Evolutionary conservation across 2,888 invertebrate species (phyloP).

Genomic region (Caenorhabditis becei): DNA sequence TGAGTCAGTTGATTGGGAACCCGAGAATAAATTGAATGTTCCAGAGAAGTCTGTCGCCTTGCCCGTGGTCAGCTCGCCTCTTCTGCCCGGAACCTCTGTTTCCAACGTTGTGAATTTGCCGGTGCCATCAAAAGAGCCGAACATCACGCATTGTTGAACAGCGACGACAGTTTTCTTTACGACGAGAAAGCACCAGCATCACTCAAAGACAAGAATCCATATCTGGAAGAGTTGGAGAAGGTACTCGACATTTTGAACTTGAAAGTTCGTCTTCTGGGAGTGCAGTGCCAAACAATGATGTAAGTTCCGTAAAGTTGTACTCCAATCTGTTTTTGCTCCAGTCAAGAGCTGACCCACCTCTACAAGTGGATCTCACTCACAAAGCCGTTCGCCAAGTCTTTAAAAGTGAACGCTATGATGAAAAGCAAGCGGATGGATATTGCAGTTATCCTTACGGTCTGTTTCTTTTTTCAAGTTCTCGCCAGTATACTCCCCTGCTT

Average conservation of each 20-base stretch:
- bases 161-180: slow-evolving; percentile 29
- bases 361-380: slow-evolving; percentile 53
- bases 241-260: slow-evolving; percentile 12
- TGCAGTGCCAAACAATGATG: slow-evolving; percentile 41
- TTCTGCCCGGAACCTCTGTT: slow-evolving; percentile 44
- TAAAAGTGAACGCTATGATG: slow-evolving; percentile 45
- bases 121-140: slow-evolving; percentile 6
- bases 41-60: slow-evolving; percentile 47
- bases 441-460: slow-evolving; percentile 21
- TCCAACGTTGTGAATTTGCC: slow-evolving; percentile 48
- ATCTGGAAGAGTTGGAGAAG: slow-evolving; percentile 8
- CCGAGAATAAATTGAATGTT: background rate
- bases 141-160: background rate
- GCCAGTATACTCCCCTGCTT: background rate
- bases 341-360: slow-evolving; percentile 53
- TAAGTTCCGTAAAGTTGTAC: background rate
- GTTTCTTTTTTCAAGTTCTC: background rate
- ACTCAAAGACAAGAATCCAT: slow-evolving; percentile 4
- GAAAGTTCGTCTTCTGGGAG: slow-evolving; percentile 30
- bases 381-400: slow-evolving; percentile 45
- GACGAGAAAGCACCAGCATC: background rate
- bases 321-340: slow-evolving; percentile 22
- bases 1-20: slow-evolving; percentile 13
- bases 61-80: slow-evolving; percentile 46
- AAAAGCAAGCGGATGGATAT: slow-evolving; percentile 50